Conservation (phyloP, 2,797 vertebrate genomes). For the Nyctalus aviator region DNA sequence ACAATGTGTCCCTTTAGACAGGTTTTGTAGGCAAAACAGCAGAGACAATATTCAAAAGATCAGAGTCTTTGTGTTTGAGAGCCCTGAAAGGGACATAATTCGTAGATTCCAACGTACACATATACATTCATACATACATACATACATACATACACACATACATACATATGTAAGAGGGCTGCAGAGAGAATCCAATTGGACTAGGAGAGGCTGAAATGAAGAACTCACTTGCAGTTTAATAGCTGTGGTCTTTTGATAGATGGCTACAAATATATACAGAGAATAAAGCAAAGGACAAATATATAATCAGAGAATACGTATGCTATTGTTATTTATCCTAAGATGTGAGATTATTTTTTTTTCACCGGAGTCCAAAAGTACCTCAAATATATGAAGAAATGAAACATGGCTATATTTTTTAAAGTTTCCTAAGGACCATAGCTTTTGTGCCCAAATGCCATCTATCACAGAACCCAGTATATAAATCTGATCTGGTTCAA, state of each 20-base stretch:
- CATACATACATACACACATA: not conserved
- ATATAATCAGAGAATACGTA: not conserved
- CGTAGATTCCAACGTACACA: not conserved
- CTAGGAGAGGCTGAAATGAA: not conserved
- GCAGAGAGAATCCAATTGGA: not conserved
- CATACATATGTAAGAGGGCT: not conserved
- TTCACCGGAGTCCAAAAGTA: slow-evolving; percentile 34
- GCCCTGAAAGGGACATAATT: slow-evolving; percentile 62
- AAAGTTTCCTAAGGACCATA: not conserved
- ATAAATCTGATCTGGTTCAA: not conserved
- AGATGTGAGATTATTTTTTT: not conserved
- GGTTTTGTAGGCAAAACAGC: slow-evolving; percentile 67
- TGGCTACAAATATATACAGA: not conserved
- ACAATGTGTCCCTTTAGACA: slow-evolving; percentile 78
- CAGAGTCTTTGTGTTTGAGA: slow-evolving; percentile 44
- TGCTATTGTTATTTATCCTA: not conserved
- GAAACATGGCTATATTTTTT: not conserved
- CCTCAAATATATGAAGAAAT: slow-evolving; percentile 14
- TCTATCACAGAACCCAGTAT: not conserved
- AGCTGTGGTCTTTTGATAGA: not conserved
- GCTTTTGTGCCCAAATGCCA: not conserved
- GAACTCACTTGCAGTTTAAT: slow-evolving; percentile 24
- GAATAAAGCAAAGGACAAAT: not conserved
- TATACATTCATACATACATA: slow-evolving; percentile 36
- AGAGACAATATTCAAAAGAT: slow-evolving; percentile 80